Base-by-base conservation (phyloP, 2,797 vertebrate species). In the Tapera naevia region DNA sequence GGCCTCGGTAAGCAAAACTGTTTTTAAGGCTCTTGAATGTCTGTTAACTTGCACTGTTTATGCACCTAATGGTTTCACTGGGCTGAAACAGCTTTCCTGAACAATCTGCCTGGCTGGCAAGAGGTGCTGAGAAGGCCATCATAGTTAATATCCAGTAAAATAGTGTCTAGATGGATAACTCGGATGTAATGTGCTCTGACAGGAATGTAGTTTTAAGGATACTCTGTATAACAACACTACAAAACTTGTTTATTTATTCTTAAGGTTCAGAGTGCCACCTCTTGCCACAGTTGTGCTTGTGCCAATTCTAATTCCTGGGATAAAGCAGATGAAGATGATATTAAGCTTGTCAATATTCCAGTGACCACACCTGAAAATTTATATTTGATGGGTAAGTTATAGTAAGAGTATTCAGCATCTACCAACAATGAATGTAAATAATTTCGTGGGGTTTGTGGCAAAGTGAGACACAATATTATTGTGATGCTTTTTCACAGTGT, bases 331-430 rank as follows among this genome's bases (percentile, higher is more conserved):
- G 98, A 98, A 28, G 97, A 98, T 81, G 99, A 99, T 25, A 80
- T 98, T 72, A 99, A 98, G 46, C 97, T 99, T 91, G 98, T 99
- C 86, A 99, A 98, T 97, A 96, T 99, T 91, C 99, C 99, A 3
- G 98, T 99, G 88, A 99, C 99, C 64, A 99, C 99, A 14, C 99
- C 99, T n/a, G 99, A 99, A 95, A 99, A 99, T 89, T 97, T 99
- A 8, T 99, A 99, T 97, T 97, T 99, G 41, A 99, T 99, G 99
- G 99, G 99, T 99, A 97, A 96, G 97, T 82, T 27, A 11, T 23
- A 37, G 25, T 69, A 50, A 70, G 4, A 70, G 25, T 45, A 43
- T 43, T 86, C 24, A 80, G 11, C 14, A 35, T 78, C n/a, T 74
- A 18, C 54, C 33, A 72, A 16, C 5, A 53, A 3, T n/a, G 15